Conservation (phyloP, 2,888 invertebrate genomes). For the Pinctada fucata region DNA sequence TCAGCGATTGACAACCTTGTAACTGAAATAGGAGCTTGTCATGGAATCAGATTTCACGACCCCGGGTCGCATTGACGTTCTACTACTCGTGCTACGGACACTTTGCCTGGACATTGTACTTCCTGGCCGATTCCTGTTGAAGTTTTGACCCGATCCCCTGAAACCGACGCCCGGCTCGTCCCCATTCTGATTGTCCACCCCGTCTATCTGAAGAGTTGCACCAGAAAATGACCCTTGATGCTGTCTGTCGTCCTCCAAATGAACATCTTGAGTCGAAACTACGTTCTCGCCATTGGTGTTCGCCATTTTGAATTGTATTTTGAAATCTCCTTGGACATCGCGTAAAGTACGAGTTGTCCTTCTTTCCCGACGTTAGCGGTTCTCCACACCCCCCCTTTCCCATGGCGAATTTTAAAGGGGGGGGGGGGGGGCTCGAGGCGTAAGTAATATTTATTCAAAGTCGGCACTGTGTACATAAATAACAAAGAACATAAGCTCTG, state of each 20-base stretch:
- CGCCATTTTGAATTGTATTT: slow-evolving; percentile 33
- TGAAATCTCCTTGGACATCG: not conserved
- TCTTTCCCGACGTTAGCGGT: not conserved
- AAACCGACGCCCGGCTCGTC: slow-evolving; percentile 51
- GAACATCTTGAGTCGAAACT: slow-evolving; percentile 33
- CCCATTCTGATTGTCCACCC: slow-evolving; percentile 35
- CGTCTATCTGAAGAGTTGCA: slow-evolving; percentile 64
- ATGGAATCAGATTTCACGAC: slow-evolving; percentile 49
- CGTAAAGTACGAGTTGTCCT: not conserved
- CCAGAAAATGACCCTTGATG: slow-evolving; percentile 61
- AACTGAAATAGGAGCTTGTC: slow-evolving; percentile 57
- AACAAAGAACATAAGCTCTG: too few relatives aligned
- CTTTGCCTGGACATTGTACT: slow-evolving; percentile 63
- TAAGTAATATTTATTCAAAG: too few relatives aligned
- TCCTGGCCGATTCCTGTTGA: slow-evolving; percentile 61
- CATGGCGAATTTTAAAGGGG: not conserved
- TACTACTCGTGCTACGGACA: slow-evolving; percentile 59
- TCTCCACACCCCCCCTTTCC: not conserved
- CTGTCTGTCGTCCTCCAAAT: slow-evolving; percentile 62
- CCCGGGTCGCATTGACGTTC: slow-evolving; percentile 61
- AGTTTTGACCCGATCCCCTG: slow-evolving; percentile 43
- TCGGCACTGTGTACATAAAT: too few relatives aligned
- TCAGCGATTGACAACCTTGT: slow-evolving; percentile 53
- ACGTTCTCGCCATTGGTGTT: not conserved
- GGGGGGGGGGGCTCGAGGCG: too few relatives aligned